These are phyloP conservation scores for Lasioglossum vierecki DNA, from an alignment of 2,888 invertebrate genomes.

Conservation along the genomic window DNA sequence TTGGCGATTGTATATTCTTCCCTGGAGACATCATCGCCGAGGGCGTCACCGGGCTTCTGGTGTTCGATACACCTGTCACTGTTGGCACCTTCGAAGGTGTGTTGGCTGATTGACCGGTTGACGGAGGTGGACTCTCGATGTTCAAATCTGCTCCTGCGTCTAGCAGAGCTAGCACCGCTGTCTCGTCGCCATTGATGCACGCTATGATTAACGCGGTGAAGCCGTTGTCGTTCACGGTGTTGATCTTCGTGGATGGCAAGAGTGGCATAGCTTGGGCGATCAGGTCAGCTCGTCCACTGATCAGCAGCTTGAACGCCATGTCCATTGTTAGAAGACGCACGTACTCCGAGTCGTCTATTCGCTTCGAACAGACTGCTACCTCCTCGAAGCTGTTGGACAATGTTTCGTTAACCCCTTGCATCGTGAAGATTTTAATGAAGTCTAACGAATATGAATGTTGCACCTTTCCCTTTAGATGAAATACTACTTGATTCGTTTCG, in stretches of 20 bases:
- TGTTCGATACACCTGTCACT: conserved; percentile 61
- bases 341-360: conserved; percentile 85
- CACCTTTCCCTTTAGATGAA: no score
- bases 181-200: conserved; percentile 91
- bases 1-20: conserved; percentile 81
- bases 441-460: no score
- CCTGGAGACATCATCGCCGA: conserved; percentile 78
- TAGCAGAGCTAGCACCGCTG: conserved; percentile 88
- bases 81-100: conserved; percentile 71
- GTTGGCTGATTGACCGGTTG: conserved; percentile 69
- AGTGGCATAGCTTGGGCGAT: conserved; percentile 91
- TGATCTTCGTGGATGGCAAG: conserved; percentile 90
- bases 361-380: conserved; percentile 83
- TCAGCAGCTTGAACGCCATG: conserved; percentile 92
- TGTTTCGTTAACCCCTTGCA: not conserved
- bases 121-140: conserved; percentile 89
- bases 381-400: conserved; percentile 85
- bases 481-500: no score
- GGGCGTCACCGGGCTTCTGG: conserved; percentile 66
- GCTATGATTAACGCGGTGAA: conserved; percentile 94
- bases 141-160: conserved; percentile 94
- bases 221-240: conserved; percentile 91
- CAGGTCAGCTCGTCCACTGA: conserved; percentile 92
- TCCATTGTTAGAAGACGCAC: conserved; percentile 88
- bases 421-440: no score